Evolutionary conservation across 2,888 invertebrate genomes (phyloP).

Genomic region (Drosophila peninsularis): DNA sequence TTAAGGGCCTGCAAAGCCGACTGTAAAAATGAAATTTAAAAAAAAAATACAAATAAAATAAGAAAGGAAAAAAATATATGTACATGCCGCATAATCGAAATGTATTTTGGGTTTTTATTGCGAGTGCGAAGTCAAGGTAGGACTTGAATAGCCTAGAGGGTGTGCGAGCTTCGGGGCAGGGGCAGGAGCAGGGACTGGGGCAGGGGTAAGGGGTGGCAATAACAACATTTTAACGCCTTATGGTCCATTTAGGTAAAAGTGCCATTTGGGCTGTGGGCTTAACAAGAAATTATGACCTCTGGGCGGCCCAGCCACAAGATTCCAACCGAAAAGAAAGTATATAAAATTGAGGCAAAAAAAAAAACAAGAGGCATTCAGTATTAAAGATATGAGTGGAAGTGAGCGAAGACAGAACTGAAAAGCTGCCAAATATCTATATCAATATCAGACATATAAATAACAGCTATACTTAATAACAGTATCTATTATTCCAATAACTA

Average conservation of each 20-base stretch:
- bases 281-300: slow-evolving; percentile 82
- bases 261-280: slow-evolving; percentile 81
- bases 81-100: slow-evolving; percentile 71
- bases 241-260: slow-evolving; percentile 82
- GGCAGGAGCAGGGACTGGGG: slow-evolving; percentile 7
- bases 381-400: slow-evolving; percentile 2
- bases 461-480: too few species aligned
- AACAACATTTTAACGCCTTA: slow-evolving; percentile 82
- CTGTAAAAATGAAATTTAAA: slow-evolving; percentile 53
- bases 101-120: slow-evolving; percentile 76
- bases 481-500: too few species aligned
- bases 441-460: neutral
- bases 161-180: slow-evolving; percentile 6
- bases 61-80: slow-evolving; percentile 9
- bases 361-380: slow-evolving; percentile 5
- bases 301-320: slow-evolving; percentile 45
- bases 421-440: neutral
- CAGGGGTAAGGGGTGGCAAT: slow-evolving; percentile 41
- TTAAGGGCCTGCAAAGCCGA: slow-evolving; percentile 56
- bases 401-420: neutral
- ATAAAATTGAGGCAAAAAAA: slow-evolving; percentile 37
- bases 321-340: slow-evolving; percentile 29
- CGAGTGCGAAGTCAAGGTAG: slow-evolving; percentile 54
- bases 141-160: slow-evolving; percentile 9
- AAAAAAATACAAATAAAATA: slow-evolving; percentile 30